Conservation (phyloP, 2,888 invertebrate species). For the Apantesis nais region DNA sequence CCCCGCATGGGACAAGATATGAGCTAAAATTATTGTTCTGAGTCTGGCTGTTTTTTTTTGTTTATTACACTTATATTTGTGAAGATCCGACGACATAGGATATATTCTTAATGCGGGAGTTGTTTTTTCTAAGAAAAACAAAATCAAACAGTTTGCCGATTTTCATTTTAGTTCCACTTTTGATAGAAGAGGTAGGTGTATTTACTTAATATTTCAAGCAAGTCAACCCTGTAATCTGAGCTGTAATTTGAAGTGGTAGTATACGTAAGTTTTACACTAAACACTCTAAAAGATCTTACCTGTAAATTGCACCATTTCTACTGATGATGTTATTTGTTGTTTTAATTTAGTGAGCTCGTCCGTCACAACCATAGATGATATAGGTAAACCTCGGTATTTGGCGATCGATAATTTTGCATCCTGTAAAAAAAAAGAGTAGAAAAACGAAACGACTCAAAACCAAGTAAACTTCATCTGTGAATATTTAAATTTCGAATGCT, state of each 20-base stretch:
- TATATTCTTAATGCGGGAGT: too few relatives aligned
- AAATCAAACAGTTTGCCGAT: too few relatives aligned
- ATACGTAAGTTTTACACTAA: not conserved
- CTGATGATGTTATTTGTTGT: constrained; percentile 66
- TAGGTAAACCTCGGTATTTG: constrained; percentile 66
- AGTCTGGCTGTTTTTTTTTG: too few relatives aligned
- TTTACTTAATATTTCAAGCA: not conserved
- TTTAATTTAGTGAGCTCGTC: constrained; percentile 72
- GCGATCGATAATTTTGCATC: constrained; percentile 69
- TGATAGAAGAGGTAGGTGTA: too few relatives aligned
- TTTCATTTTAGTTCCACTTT: too few relatives aligned
- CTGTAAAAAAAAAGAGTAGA: constrained; percentile 43
- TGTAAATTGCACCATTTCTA: constrained; percentile 66
- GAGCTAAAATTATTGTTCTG: too few relatives aligned
- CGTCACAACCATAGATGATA: constrained; percentile 64
- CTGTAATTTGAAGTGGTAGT: too few relatives aligned
- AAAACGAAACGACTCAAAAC: not conserved
- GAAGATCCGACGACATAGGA: too few relatives aligned
- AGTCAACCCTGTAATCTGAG: not conserved
- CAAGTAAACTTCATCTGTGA: not conserved
- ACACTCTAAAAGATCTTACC: constrained; percentile 38
- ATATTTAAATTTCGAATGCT: not conserved
- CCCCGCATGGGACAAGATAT: too few relatives aligned
- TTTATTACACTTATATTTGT: too few relatives aligned
- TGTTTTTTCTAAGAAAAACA: too few relatives aligned